A percentile compares a stretch with the other conserved stretches of the same genome.
Evolutionary conservation across 2,888 invertebrate genomes (phyloP).

Genomic region (Calameuta idolon): DNA sequence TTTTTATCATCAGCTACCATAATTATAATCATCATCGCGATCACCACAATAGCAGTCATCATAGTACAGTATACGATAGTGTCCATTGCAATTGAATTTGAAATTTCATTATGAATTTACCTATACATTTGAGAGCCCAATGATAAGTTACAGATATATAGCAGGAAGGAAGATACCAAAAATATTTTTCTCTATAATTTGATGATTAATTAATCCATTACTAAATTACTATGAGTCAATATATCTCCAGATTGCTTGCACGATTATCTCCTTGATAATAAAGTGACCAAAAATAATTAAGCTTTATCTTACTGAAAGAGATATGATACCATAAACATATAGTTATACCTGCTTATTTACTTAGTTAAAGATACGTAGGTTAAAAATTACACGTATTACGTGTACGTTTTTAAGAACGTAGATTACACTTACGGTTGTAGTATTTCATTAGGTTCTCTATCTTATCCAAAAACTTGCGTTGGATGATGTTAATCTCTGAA

Average conservation of each 20-base stretch:
- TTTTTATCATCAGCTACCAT: neutral
- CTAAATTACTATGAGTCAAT: neutral
- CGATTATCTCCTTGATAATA: neutral
- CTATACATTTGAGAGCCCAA: neutral
- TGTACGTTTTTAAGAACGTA: neutral
- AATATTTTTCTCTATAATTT: neutral
- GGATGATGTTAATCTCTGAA: conserved; percentile 4
- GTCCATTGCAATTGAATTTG: neutral
- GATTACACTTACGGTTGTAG: neutral
- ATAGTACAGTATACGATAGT: neutral
- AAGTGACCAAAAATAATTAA: neutral
- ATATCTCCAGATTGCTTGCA: neutral
- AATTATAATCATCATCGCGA: neutral
- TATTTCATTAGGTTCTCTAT: neutral
- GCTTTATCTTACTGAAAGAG: neutral
- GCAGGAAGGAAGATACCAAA: neutral
- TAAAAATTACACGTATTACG: neutral
- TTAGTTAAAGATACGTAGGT: neutral
- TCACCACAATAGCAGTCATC: neutral
- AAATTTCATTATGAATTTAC: neutral
- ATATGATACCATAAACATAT: neutral
- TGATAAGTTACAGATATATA: neutral
- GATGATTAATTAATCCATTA: neutral
- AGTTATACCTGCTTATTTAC: neutral
- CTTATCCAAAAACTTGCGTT: neutral